phyloP scores from a whole-genome alignment of 2,888 invertebrate genomes.

The Epinotia ramella region DNA sequence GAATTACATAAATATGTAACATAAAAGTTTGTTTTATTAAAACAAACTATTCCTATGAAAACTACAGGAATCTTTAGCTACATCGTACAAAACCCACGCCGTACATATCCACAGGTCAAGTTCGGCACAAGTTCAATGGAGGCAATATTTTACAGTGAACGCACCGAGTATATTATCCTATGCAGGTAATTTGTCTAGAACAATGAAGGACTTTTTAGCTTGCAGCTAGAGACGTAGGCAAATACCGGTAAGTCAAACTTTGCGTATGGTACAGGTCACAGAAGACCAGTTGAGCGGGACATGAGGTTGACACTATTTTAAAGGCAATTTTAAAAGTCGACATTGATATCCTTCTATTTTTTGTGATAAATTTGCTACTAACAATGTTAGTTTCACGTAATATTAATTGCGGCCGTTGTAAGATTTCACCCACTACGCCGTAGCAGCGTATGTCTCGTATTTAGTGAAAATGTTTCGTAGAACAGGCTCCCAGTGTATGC shows the following conservation, averaged over 20 bases:
- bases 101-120: slow-evolving; percentile 31
- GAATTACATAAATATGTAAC: no score
- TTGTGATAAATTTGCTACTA: background rate
- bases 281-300: background rate
- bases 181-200: slow-evolving; percentile 74
- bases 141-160: slow-evolving; percentile 38
- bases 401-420: no score
- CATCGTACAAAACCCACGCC: slow-evolving; percentile 18
- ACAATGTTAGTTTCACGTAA: no score
- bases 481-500: no score
- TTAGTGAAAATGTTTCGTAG: no score
- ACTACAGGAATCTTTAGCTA: slow-evolving; percentile 5
- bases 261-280: slow-evolving; percentile 55
- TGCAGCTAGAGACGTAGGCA: slow-evolving; percentile 68
- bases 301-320: no score
- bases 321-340: no score
- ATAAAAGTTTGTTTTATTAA: no score
- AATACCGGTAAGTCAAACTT: slow-evolving; percentile 64
- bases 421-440: no score
- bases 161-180: slow-evolving; percentile 56
- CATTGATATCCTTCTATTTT: no score
- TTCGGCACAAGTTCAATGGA: slow-evolving; percentile 35
- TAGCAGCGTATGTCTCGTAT: no score
- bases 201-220: slow-evolving; percentile 78
- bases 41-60: background rate